Base-by-base conservation (phyloP, 2,113 vertebrate genomes). In the Gobius niger region DNA sequence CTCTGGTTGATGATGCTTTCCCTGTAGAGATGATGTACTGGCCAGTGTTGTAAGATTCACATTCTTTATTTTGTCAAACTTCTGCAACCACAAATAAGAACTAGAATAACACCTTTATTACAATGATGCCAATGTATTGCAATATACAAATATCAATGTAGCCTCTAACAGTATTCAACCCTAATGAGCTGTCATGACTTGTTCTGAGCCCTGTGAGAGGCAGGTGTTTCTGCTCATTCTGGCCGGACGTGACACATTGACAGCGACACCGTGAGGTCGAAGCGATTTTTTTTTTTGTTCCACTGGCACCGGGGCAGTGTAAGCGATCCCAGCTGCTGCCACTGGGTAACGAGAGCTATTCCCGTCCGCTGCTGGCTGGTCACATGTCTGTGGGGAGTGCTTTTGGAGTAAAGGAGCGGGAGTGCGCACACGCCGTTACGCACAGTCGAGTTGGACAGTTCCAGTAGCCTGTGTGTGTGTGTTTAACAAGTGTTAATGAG, bases 331-430 rank as follows among this genome's bases (percentile, higher is more conserved):
- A 82, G 83, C 85, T 85, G 85, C 84, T 70, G 71, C 82, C 62
- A 70, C 62, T 42, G 59, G 78, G 75, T 52, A 24, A 59, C 19
- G 63, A 41, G 71, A 72, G 81, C 82, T 86, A 82, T 85, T 88
- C 85, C 70, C 54, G 80, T 85, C 82, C 75, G 80, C 73, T 47
- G 72, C 77, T 80, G 72, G 59, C 67, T 77, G 49, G 69, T 88
- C 88, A 90, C 88, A 85, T 90, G 88, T 78, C 87, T 83, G 75
- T 18, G 18, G 84, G 87, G 85, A 84, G 76, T 80, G 42, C 83
- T 88, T 34, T 66, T 74, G 59, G 74, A 79, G 71, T 57, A 68
- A 68, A 16, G 44, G 57, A 64, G 59, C 13, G 54, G 24, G 51
- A 46, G 76, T 16, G 40, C 16, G 65, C 61, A 75, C 78, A 81